These are phyloP conservation scores for Psittacus erithacus DNA, from an alignment of 2,113 vertebrate species.

Conservation along the genomic window DNA sequence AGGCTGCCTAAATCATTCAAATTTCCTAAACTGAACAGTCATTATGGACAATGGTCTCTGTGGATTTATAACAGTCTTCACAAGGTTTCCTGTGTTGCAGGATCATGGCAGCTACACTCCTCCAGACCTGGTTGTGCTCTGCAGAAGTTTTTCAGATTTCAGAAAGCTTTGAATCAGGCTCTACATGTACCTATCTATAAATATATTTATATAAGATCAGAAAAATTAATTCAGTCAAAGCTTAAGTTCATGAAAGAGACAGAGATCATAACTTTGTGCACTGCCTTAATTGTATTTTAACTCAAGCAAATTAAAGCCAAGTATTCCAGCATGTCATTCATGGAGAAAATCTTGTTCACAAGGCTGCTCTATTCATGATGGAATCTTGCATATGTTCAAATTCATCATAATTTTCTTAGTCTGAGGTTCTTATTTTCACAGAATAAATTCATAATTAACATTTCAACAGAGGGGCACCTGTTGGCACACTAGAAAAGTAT, in stretches of 20 bases:
- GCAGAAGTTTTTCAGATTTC: neutral
- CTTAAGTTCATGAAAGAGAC: conserved; percentile 5
- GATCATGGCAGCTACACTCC: neutral
- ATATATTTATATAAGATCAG: neutral
- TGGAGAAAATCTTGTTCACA: conserved; percentile 57
- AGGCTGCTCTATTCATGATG: conserved; percentile 45
- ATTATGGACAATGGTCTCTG: neutral
- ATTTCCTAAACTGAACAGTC: neutral
- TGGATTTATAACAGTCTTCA: neutral
- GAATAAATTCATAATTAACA: conserved; percentile 40
- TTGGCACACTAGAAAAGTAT: neutral
- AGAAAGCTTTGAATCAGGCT: neutral
- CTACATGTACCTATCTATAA: neutral
- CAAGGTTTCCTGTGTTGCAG: neutral
- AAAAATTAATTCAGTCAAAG: conserved; percentile 8
- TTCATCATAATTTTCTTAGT: conserved; percentile 32
- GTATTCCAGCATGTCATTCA: conserved; percentile 38
- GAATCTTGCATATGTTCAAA: conserved; percentile 33
- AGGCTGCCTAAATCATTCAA: neutral
- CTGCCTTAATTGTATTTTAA: conserved; percentile 54
- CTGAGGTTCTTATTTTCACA: conserved; percentile 25
- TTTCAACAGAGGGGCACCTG: conserved; percentile 35
- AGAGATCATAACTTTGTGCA: neutral
- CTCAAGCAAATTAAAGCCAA: conserved; percentile 30
- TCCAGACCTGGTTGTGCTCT: neutral